Evolutionary conservation across 2,888 invertebrate species (phyloP).

Genomic region (Chloroclystis v-ata): DNA sequence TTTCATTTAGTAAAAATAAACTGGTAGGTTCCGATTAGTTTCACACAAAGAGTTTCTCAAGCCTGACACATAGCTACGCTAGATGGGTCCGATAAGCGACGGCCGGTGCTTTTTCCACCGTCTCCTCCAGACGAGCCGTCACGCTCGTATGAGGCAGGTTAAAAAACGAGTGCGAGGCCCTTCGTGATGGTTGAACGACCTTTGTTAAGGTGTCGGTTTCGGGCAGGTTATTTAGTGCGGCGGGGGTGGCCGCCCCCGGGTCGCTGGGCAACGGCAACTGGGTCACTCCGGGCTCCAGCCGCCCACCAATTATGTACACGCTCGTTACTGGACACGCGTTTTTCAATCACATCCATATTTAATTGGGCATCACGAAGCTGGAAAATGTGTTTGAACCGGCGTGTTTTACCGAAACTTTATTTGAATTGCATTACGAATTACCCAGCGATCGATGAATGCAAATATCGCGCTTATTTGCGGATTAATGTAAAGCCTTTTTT

Average conservation of each 20-base stretch:
- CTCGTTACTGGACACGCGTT: slow-evolving; percentile 79
- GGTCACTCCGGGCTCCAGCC: slow-evolving; percentile 72
- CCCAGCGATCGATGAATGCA: slow-evolving; percentile 18
- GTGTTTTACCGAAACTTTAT: slow-evolving; percentile 64
- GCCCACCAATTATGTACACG: slow-evolving; percentile 78
- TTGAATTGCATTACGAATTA: slow-evolving; percentile 46
- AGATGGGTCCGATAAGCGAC: too few relatives aligned
- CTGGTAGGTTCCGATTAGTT: too few relatives aligned
- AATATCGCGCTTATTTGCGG: slow-evolving; percentile 13
- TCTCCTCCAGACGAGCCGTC: slow-evolving; percentile 9
- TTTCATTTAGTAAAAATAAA: too few relatives aligned
- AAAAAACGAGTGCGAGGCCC: slow-evolving; percentile 52
- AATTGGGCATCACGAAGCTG: slow-evolving; percentile 76
- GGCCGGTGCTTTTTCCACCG: background rate
- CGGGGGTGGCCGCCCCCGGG: slow-evolving; percentile 48
- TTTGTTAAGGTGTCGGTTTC: slow-evolving; percentile 76
- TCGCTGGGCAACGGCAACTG: slow-evolving; percentile 75
- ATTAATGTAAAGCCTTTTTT: background rate
- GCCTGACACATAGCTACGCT: too few relatives aligned
- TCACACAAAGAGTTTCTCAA: too few relatives aligned
- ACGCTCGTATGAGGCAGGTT: slow-evolving; percentile 28
- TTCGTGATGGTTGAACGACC: slow-evolving; percentile 75
- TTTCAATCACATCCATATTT: slow-evolving; percentile 79
- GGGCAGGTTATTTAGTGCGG: slow-evolving; percentile 75
- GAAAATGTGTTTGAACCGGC: slow-evolving; percentile 71